A percentile compares a stretch with the other conserved stretches of the same genome.
Evolutionary conservation across 2,888 invertebrate genomes (phyloP).

Genomic region (Caenorhabditis doughertyi): DNA sequence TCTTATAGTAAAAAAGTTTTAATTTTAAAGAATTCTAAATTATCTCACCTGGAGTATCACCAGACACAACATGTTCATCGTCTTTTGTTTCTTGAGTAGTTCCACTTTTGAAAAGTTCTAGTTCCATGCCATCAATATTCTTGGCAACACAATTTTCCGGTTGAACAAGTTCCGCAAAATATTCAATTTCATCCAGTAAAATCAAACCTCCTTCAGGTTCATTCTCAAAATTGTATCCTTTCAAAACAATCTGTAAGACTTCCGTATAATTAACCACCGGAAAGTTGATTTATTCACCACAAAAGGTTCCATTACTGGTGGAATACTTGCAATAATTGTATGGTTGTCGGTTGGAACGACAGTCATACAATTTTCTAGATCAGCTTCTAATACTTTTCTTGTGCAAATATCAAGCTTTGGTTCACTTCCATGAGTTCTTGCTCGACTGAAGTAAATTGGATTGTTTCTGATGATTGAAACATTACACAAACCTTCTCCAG

Average conservation of each 20-base stretch:
- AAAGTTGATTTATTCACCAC: slow-evolving; percentile 56
- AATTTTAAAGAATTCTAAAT: neutral
- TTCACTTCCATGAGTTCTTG: slow-evolving; percentile 67
- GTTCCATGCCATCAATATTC: slow-evolving; percentile 47
- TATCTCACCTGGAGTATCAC: slow-evolving; percentile 57
- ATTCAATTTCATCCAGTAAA: slow-evolving; percentile 73
- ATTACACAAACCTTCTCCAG: slow-evolving; percentile 72
- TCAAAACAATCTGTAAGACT: slow-evolving; percentile 70
- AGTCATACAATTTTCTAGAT: slow-evolving; percentile 73
- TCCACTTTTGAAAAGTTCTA: slow-evolving; percentile 54
- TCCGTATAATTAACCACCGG: slow-evolving; percentile 3
- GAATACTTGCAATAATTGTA: slow-evolving; percentile 74
- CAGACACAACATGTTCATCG: slow-evolving; percentile 47
- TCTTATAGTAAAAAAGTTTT: neutral
- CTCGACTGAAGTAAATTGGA: slow-evolving; percentile 56
- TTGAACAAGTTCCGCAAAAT: slow-evolving; percentile 71
- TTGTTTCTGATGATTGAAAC: neutral
- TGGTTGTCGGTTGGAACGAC: slow-evolving; percentile 72
- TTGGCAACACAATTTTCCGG: slow-evolving; percentile 73
- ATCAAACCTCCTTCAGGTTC: slow-evolving; percentile 76
- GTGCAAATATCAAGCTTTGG: slow-evolving; percentile 75
- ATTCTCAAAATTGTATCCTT: slow-evolving; percentile 75
- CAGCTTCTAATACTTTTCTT: slow-evolving; percentile 65
- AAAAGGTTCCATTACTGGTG: slow-evolving; percentile 74
- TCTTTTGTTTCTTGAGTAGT: slow-evolving; percentile 16